A percentile compares a stretch with the other conserved stretches of the same genome.
Evolutionary conservation across 1,140 invertebrate genomes (phyloP).

Genomic region (Delia radicum): DNA sequence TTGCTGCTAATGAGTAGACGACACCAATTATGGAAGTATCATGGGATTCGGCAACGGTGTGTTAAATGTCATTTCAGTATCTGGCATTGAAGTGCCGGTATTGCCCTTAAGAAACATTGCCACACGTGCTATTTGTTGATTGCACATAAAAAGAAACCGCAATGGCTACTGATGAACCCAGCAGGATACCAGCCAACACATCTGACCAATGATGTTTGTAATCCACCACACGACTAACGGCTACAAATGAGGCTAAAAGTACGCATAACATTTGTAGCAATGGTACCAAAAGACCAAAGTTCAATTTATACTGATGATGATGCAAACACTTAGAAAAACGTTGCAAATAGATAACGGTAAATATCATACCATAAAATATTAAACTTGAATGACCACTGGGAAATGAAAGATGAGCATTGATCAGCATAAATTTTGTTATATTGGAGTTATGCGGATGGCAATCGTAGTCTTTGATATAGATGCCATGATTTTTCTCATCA

Average conservation of each 20-base stretch:
- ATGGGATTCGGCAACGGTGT: too few relatives aligned
- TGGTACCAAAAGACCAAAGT: conserved; percentile 62
- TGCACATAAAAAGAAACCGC: background rate
- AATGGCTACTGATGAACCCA: conserved; percentile 60
- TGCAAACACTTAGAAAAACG: background rate
- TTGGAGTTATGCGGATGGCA: conserved; percentile 61
- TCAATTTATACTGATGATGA: conserved; percentile 50
- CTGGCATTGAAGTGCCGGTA: too few relatives aligned
- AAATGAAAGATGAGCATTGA: conserved; percentile 75
- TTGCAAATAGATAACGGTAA: conserved; percentile 79
- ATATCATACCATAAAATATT: conserved; percentile 77
- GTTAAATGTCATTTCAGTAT: too few relatives aligned
- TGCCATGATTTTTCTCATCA: background rate
- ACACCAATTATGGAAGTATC: too few relatives aligned
- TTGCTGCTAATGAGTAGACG: too few relatives aligned
- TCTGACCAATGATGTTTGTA: conserved; percentile 92
- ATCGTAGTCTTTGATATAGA: conserved; percentile 65
- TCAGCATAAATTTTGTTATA: conserved; percentile 46
- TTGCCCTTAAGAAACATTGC: too few relatives aligned
- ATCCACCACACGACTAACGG: conserved; percentile 85
- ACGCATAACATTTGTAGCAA: conserved; percentile 25
- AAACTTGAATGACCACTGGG: conserved; percentile 80
- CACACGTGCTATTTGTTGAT: background rate
- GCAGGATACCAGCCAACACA: conserved; percentile 61
- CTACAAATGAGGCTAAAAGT: conserved; percentile 69